Conservation (phyloP, 1,140 invertebrate genomes). For the Belonocnema kinseyi region DNA sequence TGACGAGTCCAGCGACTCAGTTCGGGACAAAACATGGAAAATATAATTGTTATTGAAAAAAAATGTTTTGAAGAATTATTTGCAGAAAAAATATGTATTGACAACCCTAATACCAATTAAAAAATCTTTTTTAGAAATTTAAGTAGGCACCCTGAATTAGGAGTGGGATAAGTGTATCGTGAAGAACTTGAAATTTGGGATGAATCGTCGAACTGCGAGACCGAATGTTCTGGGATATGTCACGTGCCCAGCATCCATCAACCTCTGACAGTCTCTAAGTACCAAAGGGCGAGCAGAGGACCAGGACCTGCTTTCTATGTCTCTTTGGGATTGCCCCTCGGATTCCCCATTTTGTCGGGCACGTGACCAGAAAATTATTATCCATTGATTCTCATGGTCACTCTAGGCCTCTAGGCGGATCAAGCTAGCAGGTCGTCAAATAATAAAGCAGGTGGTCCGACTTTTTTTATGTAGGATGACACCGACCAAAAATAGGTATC, state of each 20-base stretch:
- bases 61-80: too few species aligned
- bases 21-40: too few species aligned
- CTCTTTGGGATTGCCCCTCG: conserved; percentile 38
- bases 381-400: conserved; percentile 51
- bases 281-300: conserved; percentile 46
- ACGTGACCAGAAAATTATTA: conserved; percentile 67
- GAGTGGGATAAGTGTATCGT: not conserved
- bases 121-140: too few species aligned
- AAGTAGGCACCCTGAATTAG: too few species aligned
- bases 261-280: conserved; percentile 25
- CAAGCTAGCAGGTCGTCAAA: conserved; percentile 42
- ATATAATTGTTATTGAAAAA: too few species aligned
- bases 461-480: not conserved
- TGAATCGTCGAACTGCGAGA: not conserved
- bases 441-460: conserved; percentile 18
- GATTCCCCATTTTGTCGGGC: conserved; percentile 42
- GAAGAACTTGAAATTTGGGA: not conserved
- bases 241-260: conserved; percentile 65
- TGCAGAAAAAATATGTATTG: too few species aligned
- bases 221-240: conserved; percentile 32
- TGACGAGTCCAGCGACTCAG: too few species aligned
- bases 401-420: conserved; percentile 13
- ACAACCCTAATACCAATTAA: too few species aligned
- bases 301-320: conserved; percentile 53
- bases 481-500: too few species aligned